Percentiles rank a stretch among this genome's conserved stretches.
phyloP scores from a whole-genome alignment of 2,113 vertebrate genomes.

The Balaeniceps rex region DNA sequence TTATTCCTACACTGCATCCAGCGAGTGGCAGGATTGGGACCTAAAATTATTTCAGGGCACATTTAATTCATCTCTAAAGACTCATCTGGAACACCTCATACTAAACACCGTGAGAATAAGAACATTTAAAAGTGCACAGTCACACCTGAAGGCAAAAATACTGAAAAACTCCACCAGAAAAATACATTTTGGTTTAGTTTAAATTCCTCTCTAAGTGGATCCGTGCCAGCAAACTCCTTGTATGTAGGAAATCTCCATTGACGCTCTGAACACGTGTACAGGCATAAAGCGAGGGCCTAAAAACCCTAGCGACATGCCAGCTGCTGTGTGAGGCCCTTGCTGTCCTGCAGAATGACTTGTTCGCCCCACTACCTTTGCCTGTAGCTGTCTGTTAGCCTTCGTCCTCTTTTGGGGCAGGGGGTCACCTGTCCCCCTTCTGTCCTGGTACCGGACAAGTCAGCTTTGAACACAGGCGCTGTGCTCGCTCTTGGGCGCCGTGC shows the following conservation, averaged over 20 bases:
- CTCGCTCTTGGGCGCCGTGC: neutral
- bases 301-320: fast-evolving
- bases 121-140: neutral
- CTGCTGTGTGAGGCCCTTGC: neutral
- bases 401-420: neutral
- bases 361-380: fast-evolving
- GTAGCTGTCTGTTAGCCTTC: neutral
- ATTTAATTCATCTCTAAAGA: neutral
- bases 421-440: fast-evolving
- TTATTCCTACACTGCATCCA: neutral
- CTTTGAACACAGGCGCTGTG: fast-evolving
- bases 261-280: fast-evolving
- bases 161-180: neutral
- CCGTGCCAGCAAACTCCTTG: neutral
- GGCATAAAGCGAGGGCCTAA: neutral
- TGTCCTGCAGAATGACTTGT: neutral
- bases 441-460: fast-evolving
- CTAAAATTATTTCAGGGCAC: neutral
- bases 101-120: neutral
- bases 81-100: neutral
- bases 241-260: fast-evolving
- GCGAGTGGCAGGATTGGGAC: neutral
- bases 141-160: neutral
- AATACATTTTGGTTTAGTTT: neutral
- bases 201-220: neutral